phyloP scores from a whole-genome alignment of 2,888 invertebrate genomes.

The Cataglyphis albicans region DNA sequence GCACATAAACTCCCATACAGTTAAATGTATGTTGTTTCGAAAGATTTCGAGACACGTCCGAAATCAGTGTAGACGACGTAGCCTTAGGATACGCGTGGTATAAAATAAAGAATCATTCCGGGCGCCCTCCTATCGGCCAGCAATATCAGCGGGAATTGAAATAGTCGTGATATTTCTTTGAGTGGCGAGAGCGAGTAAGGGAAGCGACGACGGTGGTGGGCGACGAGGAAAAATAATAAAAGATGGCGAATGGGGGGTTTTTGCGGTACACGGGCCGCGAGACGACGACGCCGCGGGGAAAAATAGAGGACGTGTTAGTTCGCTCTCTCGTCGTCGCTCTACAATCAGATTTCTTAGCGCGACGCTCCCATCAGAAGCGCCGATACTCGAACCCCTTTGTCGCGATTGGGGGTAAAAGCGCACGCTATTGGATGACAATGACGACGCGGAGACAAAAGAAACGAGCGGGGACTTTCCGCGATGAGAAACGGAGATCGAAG shows the following conservation, averaged over 20 bases:
- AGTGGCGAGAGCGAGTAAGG: slow-evolving; percentile 64
- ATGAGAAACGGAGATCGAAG: slow-evolving; percentile 50
- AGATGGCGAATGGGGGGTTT: slow-evolving; percentile 70
- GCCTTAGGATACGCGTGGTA: slow-evolving; percentile 62
- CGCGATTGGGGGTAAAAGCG: slow-evolving; percentile 59
- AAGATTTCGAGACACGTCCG: slow-evolving; percentile 30
- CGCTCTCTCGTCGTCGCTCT: slow-evolving; percentile 72
- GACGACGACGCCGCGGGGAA: slow-evolving; percentile 68
- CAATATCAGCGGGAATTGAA: slow-evolving; percentile 84
- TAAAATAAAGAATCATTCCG: slow-evolving; percentile 79
- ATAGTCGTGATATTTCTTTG: slow-evolving; percentile 83
- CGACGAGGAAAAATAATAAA: slow-evolving; percentile 73
- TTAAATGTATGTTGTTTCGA: slow-evolving; percentile 21
- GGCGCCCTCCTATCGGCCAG: slow-evolving; percentile 80
- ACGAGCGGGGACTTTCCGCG: slow-evolving; percentile 43
- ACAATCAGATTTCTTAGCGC: slow-evolving; percentile 82
- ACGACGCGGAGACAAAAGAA: slow-evolving; percentile 69
- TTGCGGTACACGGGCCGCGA: slow-evolving; percentile 62
- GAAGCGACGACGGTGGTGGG: slow-evolving; percentile 31
- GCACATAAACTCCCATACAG: background rate
- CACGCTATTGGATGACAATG: slow-evolving; percentile 70
- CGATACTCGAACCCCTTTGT: slow-evolving; percentile 75
- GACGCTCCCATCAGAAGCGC: slow-evolving; percentile 73
- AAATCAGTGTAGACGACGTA: slow-evolving; percentile 24
- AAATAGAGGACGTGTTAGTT: slow-evolving; percentile 79